Percentiles rank a stretch among this genome's conserved stretches.
phyloP scores from a whole-genome alignment of 2,888 invertebrate genomes.

The Agonopterix arenella region DNA sequence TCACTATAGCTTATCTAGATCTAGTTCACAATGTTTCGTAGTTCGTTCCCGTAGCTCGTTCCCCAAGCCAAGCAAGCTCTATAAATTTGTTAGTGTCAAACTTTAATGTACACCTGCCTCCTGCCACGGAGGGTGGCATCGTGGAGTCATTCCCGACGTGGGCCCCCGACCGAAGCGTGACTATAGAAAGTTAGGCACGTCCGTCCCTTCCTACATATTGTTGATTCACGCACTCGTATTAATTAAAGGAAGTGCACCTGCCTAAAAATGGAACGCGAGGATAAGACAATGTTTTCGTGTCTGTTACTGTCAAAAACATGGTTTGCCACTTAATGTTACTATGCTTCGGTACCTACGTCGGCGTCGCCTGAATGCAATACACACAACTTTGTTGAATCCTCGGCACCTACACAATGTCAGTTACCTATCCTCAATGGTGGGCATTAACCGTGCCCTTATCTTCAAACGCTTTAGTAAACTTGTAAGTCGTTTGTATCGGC shows the following conservation, averaged over 20 bases:
- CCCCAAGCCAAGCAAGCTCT: neutral
- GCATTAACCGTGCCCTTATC: conserved; percentile 29
- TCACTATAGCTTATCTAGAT: too few relatives aligned
- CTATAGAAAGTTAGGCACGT: conserved; percentile 43
- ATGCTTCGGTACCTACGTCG: neutral
- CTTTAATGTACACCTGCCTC: conserved; percentile 29
- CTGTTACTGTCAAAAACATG: too few relatives aligned
- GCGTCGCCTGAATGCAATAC: too few relatives aligned
- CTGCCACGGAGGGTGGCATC: conserved; percentile 22
- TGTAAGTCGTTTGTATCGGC: conserved; percentile 16
- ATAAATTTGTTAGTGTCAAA: conserved; percentile 3
- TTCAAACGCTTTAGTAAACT: conserved; percentile 20
- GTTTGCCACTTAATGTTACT: neutral
- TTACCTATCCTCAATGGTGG: conserved; percentile 20
- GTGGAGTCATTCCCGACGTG: neutral
- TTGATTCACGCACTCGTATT: conserved; percentile 41
- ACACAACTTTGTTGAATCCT: too few relatives aligned
- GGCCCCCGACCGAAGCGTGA: conserved; percentile 28
- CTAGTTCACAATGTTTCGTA: too few relatives aligned
- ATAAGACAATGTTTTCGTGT: too few relatives aligned
- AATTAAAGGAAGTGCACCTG: conserved; percentile 37
- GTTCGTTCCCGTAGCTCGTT: too few relatives aligned
- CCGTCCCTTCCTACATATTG: conserved; percentile 33
- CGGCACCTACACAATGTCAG: conserved; percentile 12
- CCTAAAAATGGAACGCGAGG: conserved; percentile 10